Evolutionary conservation across 2,888 invertebrate genomes (phyloP), one percentile per base, ranked within the genome.

Genomic region (Chaetoderma sp.): DNA sequence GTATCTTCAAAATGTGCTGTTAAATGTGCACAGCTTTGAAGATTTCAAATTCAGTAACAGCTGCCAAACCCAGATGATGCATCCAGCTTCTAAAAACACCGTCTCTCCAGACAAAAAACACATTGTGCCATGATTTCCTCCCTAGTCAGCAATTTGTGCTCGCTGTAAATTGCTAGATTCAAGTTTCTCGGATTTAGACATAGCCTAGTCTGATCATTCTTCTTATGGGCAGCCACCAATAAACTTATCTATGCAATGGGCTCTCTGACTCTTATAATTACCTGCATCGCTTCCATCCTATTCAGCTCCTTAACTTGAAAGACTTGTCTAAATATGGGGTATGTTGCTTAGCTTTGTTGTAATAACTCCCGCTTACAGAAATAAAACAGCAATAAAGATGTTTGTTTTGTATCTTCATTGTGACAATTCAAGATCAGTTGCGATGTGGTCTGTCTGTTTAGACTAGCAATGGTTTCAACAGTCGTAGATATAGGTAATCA

Each of bases 101-200:
- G 28, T 68, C 1, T 63, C 67, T 25, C 62, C 67, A 16, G 60
- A 54, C 30, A 71, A 66, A 47, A n/a, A n/a, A n/a, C n/a, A n/a
- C n/a, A n/a, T n/a, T 57, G 49, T 18, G 70, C 57, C 49, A 65
- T 60, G 18, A 73, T 68, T 59, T 75, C 71, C 39, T 75, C 71
- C 36, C 65, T 42, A 1, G 72, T 75, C 4, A 67, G 68, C 1
- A 75, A 36, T 52, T 73, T 67, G 42, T 75, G 72, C 42, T 71
- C 65, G 23, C 71, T n/a, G n/a, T 33, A 23, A 45, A 75, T 65
- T 23, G 65, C 65, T 54, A 61, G 59, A 54, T 76, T 76, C 33
- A 76, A 33, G 45, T 73, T 68, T 39, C 55, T 59, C 1, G 74
- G 75, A 55, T 74, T 75, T 8, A 76, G 21, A 42, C 73, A 76